A percentile compares a stretch with the other conserved stretches of the same genome.
These are phyloP conservation scores for Drosophila takahashii DNA, from an alignment of 1,140 invertebrate species.

Conservation along the genomic window DNA sequence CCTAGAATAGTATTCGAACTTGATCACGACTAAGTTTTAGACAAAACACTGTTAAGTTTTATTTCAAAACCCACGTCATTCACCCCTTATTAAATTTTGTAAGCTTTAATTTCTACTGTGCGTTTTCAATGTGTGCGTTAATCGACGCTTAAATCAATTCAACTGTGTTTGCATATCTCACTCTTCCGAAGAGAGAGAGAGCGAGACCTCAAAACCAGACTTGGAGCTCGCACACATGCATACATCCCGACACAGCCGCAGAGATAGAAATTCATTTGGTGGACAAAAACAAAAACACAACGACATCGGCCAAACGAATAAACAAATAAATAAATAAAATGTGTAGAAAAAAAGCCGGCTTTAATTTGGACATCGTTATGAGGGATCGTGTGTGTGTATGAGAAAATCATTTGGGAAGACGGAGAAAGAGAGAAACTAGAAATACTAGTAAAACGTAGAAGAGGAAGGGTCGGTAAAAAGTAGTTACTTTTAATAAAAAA, in stretches of 20 bases:
- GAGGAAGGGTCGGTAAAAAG: constrained; percentile 22
- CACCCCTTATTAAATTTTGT: background rate
- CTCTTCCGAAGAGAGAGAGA: constrained; percentile 9
- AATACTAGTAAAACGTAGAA: constrained; percentile 41
- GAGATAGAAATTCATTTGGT: constrained; percentile 54
- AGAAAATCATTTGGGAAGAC: constrained; percentile 30
- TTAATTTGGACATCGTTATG: constrained; percentile 57
- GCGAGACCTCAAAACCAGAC: constrained; percentile 53
- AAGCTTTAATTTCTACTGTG: background rate
- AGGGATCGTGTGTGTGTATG: constrained; percentile 18
- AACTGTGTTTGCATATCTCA: constrained; percentile 73
- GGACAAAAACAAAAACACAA: constrained; percentile 25
- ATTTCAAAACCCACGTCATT: background rate
- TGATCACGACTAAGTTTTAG: too few species aligned
- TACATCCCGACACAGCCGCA: constrained; percentile 1
- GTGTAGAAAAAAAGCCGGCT: constrained; percentile 70
- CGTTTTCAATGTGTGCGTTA: constrained; percentile 57
- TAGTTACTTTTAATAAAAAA: constrained; percentile 46
- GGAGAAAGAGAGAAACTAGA: constrained; percentile 51
- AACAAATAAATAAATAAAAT: constrained; percentile 74
- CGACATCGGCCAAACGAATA: constrained; percentile 51
- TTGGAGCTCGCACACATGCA: constrained; percentile 47
- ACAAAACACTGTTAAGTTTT: too few species aligned
- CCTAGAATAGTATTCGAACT: too few species aligned
- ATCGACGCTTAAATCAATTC: constrained; percentile 79